Evolutionary conservation across 2,113 vertebrate genomes (phyloP).

Genomic region (Excalfactoria chinensis): DNA sequence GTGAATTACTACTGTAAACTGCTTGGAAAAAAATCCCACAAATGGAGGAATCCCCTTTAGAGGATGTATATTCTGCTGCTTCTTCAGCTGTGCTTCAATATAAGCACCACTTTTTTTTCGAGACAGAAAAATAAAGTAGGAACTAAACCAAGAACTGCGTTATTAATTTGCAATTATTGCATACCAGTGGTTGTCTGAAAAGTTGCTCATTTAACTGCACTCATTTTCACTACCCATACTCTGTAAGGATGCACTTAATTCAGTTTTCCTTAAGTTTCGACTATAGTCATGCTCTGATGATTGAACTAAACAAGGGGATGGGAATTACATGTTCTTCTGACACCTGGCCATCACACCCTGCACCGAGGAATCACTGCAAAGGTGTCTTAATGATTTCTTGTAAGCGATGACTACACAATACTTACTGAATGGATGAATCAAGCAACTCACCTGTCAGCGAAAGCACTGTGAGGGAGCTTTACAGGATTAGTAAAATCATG

Average conservation of each 20-base stretch:
- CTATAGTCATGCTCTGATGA: background rate
- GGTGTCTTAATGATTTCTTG: background rate
- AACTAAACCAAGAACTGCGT: background rate
- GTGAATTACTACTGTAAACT: background rate
- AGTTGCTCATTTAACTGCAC: background rate
- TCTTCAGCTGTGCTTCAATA: background rate
- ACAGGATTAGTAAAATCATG: background rate
- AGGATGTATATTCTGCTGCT: background rate
- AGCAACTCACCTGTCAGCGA: constrained; percentile 19
- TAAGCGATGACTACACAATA: background rate
- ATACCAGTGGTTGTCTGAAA: background rate
- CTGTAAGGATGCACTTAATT: background rate
- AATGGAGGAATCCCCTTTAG: background rate
- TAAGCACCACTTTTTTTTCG: background rate
- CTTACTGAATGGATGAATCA: background rate
- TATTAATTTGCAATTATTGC: background rate
- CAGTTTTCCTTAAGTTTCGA: background rate
- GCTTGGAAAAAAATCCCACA: background rate
- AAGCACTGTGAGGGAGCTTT: background rate
- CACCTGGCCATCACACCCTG: background rate
- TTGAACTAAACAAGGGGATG: background rate
- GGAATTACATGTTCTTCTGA: background rate
- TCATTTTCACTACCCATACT: background rate
- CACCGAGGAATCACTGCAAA: background rate
- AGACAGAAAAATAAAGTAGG: background rate